Conservation (phyloP, 2,888 invertebrate species). For the Aphidoletes aphidimyza region DNA sequence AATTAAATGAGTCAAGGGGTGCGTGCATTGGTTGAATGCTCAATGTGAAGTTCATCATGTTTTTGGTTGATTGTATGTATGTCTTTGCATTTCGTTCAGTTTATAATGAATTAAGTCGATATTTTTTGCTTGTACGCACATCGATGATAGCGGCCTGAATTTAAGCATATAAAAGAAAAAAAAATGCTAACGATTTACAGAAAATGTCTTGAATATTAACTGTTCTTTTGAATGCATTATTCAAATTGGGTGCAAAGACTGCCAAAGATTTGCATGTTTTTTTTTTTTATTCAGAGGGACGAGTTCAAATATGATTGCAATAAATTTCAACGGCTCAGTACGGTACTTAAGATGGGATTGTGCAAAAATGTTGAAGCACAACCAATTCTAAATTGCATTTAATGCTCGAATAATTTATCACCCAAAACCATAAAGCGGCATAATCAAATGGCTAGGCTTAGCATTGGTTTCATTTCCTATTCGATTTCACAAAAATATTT, state of each 20-base stretch:
- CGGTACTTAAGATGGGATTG: neutral
- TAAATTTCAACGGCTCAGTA: conserved; percentile 18
- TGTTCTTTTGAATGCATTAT: neutral
- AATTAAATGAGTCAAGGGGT: conserved; percentile 27
- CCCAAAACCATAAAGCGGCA: too few relatives aligned
- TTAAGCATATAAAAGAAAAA: neutral
- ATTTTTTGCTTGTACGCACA: neutral
- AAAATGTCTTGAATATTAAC: conserved; percentile 37
- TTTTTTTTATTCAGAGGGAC: neutral
- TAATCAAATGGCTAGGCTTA: too few relatives aligned
- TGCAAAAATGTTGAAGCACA: conserved; percentile 43
- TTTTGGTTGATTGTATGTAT: conserved; percentile 1
- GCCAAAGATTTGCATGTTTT: neutral
- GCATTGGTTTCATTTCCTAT: too few relatives aligned
- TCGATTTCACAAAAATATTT: too few relatives aligned
- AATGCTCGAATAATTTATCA: too few relatives aligned
- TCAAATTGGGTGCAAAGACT: conserved; percentile 36
- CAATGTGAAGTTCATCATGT: neutral
- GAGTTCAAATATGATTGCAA: conserved; percentile 8
- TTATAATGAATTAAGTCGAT: neutral
- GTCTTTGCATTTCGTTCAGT: neutral
- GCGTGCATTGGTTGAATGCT: neutral
- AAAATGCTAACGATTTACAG: neutral
- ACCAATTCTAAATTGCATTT: neutral
- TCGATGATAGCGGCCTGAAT: neutral